These are phyloP conservation scores for Sinonovacula constricta DNA, from an alignment of 1,140 invertebrate species.

Conservation along the genomic window DNA sequence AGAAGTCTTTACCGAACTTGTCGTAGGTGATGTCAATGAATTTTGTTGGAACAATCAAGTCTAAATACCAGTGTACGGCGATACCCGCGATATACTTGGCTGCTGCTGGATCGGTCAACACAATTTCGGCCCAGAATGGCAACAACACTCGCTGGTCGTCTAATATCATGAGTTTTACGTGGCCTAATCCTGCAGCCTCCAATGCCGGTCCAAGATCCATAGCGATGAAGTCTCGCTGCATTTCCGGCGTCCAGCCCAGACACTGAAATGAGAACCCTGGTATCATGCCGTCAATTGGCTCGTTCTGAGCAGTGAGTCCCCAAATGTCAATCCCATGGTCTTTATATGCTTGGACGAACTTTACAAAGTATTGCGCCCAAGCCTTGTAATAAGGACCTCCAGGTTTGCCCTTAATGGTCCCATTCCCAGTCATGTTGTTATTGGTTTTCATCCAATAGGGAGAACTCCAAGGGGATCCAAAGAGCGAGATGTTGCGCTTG, in stretches of 20 bases:
- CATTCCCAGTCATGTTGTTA: constrained; percentile 81
- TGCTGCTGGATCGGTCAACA: constrained; percentile 75
- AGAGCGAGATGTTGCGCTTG: constrained; percentile 80
- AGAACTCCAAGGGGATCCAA: constrained; percentile 89
- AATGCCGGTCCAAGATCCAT: constrained; percentile 85
- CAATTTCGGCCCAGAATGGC: constrained; percentile 83
- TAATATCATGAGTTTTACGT: constrained; percentile 83
- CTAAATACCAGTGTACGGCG: constrained; percentile 88
- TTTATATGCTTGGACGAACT: constrained; percentile 83
- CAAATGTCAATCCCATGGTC: constrained; percentile 81
- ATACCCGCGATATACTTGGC: constrained; percentile 87
- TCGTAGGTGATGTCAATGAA: constrained; percentile 81
- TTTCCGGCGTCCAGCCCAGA: constrained; percentile 86
- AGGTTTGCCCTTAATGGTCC: constrained; percentile 81
- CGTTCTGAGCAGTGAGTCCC: constrained; percentile 84
- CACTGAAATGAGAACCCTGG: constrained; percentile 82
- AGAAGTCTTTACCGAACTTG: constrained; percentile 83
- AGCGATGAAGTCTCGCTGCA: constrained; percentile 83
- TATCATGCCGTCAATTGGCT: constrained; percentile 80
- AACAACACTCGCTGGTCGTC: constrained; percentile 86
- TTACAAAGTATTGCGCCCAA: constrained; percentile 90
- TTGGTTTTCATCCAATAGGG: constrained; percentile 97
- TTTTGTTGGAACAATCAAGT: constrained; percentile 80
- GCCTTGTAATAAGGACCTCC: constrained; percentile 86
- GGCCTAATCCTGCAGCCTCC: constrained; percentile 80